A percentile compares a stretch with the other conserved stretches of the same genome.
These are phyloP conservation scores for Chymomyza costata DNA, from an alignment of 1,140 invertebrate genomes.

Conservation along the genomic window DNA sequence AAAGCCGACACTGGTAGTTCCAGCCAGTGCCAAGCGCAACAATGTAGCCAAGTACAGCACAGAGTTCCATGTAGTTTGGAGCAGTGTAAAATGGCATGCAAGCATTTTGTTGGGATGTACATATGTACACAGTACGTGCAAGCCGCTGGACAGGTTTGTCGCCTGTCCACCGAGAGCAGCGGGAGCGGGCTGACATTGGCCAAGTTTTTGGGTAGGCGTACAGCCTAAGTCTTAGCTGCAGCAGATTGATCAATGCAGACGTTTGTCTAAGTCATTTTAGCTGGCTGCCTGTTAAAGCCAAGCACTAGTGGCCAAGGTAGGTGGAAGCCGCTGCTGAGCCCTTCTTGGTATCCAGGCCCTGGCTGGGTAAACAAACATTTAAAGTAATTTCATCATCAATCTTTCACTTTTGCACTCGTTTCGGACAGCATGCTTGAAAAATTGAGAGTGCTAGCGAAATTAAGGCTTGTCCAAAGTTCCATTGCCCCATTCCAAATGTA, in stretches of 20 bases:
- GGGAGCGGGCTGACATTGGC: slow-evolving; percentile 1
- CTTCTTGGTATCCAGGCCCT: slow-evolving; percentile 8
- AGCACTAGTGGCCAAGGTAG: not conserved
- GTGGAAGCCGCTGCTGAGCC: slow-evolving; percentile 16
- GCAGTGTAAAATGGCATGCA: slow-evolving; percentile 1
- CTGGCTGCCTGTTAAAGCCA: slow-evolving; percentile 15
- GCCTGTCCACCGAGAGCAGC: slow-evolving; percentile 23
- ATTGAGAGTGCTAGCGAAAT: slow-evolving; percentile 1
- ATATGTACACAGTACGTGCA: no score
- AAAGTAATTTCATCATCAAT: slow-evolving; percentile 73
- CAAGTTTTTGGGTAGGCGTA: slow-evolving; percentile 62
- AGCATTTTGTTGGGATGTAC: slow-evolving; percentile 1
- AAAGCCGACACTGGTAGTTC: not conserved
- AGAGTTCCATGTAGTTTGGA: not conserved
- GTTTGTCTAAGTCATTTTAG: slow-evolving; percentile 53
- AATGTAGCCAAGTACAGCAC: slow-evolving; percentile 54
- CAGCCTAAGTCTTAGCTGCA: not conserved
- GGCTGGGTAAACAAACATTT: slow-evolving; percentile 46
- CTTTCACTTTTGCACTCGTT: slow-evolving; percentile 73
- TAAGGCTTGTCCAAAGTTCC: not conserved
- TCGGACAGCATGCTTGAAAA: slow-evolving; percentile 34
- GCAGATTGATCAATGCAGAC: slow-evolving; percentile 59
- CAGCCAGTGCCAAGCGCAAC: slow-evolving; percentile 11
- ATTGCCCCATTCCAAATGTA: not conserved
- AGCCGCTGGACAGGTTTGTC: slow-evolving; percentile 49